A percentile compares a stretch with the other conserved stretches of the same genome.
These are phyloP conservation scores for Muraenolepis orangiensis DNA, from an alignment of 2,797 vertebrate genomes.

Conservation along the genomic window DNA sequence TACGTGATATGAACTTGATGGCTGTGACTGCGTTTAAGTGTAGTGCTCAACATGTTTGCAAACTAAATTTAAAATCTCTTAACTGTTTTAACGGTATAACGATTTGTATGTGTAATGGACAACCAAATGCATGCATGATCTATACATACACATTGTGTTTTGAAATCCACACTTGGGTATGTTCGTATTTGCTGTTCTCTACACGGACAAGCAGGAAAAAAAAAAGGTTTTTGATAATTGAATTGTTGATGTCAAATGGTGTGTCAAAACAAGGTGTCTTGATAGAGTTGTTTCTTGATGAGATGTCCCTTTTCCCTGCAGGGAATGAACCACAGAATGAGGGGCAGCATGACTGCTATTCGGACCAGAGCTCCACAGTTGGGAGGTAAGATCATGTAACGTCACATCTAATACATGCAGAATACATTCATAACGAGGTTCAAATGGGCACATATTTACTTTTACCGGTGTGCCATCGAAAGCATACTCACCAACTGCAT, in stretches of 20 bases:
- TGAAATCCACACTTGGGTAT: too few species aligned
- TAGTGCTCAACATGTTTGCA: too few species aligned
- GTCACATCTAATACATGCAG: background rate
- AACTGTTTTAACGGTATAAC: too few species aligned
- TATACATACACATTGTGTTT: too few species aligned
- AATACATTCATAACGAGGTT: background rate
- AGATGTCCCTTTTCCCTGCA: conserved; percentile 44
- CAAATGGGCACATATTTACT: background rate
- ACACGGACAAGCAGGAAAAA: background rate
- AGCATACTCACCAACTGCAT: too few species aligned
- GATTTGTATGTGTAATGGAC: too few species aligned
- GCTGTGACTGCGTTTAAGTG: too few species aligned
- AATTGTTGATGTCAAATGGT: background rate
- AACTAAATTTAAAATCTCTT: too few species aligned
- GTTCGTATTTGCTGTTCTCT: background rate
- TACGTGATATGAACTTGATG: too few species aligned
- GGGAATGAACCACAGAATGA: conserved; percentile 91
- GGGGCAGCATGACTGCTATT: conserved; percentile 89
- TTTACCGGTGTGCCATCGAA: too few species aligned
- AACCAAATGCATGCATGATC: too few species aligned
- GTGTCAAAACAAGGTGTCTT: background rate
- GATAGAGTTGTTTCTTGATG: background rate
- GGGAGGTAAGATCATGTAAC: conserved; percentile 77
- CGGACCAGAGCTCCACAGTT: conserved; percentile 90
- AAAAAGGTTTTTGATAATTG: background rate